phyloP scores from a whole-genome alignment of 92 coral and sea anemone genomes.

The Meandrina meandrites region DNA sequence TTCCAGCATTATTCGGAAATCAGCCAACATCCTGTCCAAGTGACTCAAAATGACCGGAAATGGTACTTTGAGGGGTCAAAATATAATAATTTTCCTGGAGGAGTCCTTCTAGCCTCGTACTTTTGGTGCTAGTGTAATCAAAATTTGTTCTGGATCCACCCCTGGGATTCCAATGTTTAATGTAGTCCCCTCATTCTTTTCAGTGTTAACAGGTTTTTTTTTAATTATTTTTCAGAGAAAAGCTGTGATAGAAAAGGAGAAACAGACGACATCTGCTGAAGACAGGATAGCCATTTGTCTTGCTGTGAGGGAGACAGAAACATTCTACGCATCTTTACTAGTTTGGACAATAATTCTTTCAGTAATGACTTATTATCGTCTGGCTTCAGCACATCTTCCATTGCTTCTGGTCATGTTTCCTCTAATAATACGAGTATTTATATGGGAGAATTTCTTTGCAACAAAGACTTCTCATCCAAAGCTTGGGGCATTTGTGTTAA shows the following conservation, averaged over 20 bases:
- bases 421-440: slow-evolving; percentile 65
- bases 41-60: too few relatives aligned
- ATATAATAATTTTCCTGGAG: too few relatives aligned
- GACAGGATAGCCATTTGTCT: not conserved
- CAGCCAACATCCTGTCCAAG: too few relatives aligned
- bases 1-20: too few relatives aligned
- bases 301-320: slow-evolving; percentile 58
- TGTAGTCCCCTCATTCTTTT: not conserved
- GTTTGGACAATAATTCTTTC: slow-evolving; percentile 83
- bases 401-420: slow-evolving; percentile 79
- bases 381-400: slow-evolving; percentile 91
- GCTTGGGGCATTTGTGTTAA: slow-evolving; percentile 41
- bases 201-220: not conserved
- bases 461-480: slow-evolving; percentile 23
- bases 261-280: not conserved
- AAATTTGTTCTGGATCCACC: too few relatives aligned
- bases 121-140: too few relatives aligned
- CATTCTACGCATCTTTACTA: slow-evolving; percentile 78
- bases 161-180: too few relatives aligned
- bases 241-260: slow-evolving; percentile 7
- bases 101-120: too few relatives aligned
- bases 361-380: slow-evolving; percentile 74
- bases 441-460: slow-evolving; percentile 79
- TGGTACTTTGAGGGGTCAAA: too few relatives aligned
- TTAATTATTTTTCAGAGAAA: slow-evolving; percentile 1